phyloP scores from a whole-genome alignment of 2,113 vertebrate genomes.

The Haliaeetus leucogaster region DNA sequence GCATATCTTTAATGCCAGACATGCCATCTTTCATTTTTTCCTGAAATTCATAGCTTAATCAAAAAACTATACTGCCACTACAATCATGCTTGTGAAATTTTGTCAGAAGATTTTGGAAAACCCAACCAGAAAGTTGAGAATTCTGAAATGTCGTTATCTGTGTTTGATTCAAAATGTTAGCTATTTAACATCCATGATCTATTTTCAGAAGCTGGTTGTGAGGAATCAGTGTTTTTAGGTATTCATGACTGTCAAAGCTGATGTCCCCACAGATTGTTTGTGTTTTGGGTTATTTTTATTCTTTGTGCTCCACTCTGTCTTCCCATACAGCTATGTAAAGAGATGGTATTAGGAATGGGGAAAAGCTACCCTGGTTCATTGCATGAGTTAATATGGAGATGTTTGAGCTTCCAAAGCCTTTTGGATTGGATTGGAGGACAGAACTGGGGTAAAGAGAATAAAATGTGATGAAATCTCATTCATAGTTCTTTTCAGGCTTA shows the following conservation, averaged over 20 bases:
- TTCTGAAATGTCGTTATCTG: background rate
- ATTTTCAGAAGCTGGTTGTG: background rate
- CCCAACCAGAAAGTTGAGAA: background rate
- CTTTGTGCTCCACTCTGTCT: background rate
- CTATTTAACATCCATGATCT: background rate
- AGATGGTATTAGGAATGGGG: background rate
- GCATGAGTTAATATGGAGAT: background rate
- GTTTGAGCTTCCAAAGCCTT: background rate
- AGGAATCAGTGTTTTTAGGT: accelerated
- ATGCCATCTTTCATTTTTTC: background rate
- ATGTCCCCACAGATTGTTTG: background rate
- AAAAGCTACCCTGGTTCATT: background rate
- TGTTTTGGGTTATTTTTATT: background rate
- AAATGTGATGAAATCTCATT: background rate
- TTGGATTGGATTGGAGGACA: background rate
- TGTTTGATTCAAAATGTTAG: background rate
- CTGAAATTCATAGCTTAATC: background rate
- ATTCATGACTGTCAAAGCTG: background rate
- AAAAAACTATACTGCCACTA: background rate
- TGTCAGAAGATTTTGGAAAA: background rate
- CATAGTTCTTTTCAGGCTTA: background rate
- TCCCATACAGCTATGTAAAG: background rate
- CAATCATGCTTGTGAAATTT: background rate
- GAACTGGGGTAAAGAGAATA: background rate
- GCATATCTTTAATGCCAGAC: background rate